Evolutionary conservation across 2,113 vertebrate species (phyloP), one percentile per base, ranked within the genome.

Genomic region (Phyllostomus discolor): DNA sequence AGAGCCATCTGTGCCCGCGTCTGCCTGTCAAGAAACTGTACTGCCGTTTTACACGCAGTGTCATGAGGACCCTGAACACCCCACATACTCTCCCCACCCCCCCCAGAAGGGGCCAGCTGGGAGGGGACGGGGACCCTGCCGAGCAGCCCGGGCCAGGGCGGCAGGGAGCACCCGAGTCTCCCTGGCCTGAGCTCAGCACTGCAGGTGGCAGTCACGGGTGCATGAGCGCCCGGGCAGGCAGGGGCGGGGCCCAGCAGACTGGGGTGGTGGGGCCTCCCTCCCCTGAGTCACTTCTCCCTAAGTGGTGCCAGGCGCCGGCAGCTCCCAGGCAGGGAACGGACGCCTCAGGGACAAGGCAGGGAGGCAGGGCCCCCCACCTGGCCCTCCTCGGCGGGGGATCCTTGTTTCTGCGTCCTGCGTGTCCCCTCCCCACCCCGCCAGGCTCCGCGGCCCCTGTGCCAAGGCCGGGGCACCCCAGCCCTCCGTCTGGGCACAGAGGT

Each of bases 31-130:
- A 24, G 26, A 28, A 88, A 52, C 31, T 4, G 3, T 0, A 20
- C 57, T 5, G 57, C 91, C 35, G 8, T 52, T 66, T 20, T 62
- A 64, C 50, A 33, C 0, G 24, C 19, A 43, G 35, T 1, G 22
- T 11, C 67, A 59, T 3, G 6, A 22, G 86, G 54, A 4, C 35
- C 33, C 26, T 33, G 15, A 62, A 59, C 64, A 41, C 50, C 5
- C 3, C 35, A 41, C 2, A 4, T 1, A 0, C 24, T 7, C 14
- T 6, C 20, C 54, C 54, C 31, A 2, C 33, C 41, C 50, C 3
- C 9, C 7, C 54, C 50, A 24, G 0, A 0, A 26, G 10, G 31
- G 50, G 17, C 64, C 31, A 43, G 46, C 35, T 11, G 35, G 12
- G 50, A 0, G n/a, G 17, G 10, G 50, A 9, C n/a, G 54, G n/a